A percentile compares a stretch with the other conserved stretches of the same genome.
These are phyloP conservation scores for Psittacula derbiana DNA, from an alignment of 2,797 vertebrate genomes.

Conservation along the genomic window DNA sequence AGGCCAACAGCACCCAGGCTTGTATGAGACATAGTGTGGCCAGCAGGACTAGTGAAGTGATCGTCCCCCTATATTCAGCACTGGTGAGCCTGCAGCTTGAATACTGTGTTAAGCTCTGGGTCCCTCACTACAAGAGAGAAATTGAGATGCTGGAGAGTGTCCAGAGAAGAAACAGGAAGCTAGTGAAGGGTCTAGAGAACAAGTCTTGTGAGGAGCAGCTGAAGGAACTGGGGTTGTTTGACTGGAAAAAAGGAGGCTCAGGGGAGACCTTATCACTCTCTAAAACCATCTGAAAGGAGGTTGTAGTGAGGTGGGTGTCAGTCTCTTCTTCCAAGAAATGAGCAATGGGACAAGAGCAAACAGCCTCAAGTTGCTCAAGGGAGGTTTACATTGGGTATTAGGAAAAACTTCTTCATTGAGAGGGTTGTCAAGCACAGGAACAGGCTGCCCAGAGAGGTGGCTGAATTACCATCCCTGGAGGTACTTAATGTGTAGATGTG, in stretches of 20 bases:
- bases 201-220: not conserved
- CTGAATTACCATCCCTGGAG: not conserved
- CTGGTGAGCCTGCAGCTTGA: not conserved
- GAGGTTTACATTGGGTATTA: not conserved
- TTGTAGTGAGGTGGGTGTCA: not conserved
- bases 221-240: not conserved
- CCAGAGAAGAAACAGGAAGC: not conserved
- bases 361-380: not conserved
- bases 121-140: not conserved
- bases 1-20: not conserved
- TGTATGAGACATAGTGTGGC: not conserved
- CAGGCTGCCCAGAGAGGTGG: not conserved
- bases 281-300: not conserved
- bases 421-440: not conserved
- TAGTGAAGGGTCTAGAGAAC: not conserved
- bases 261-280: not conserved
- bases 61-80: not conserved
- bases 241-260: not conserved
- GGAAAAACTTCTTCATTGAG: not conserved
- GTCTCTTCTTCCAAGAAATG: not conserved
- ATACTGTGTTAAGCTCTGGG: not conserved
- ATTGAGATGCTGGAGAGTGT: not conserved
- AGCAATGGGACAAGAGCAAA: not conserved
- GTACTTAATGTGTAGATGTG: not conserved
- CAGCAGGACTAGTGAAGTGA: not conserved